Evolutionary conservation across 1,140 invertebrate species (phyloP), one percentile per base, ranked within the genome.

Genomic region (Drosophila jambulina): DNA sequence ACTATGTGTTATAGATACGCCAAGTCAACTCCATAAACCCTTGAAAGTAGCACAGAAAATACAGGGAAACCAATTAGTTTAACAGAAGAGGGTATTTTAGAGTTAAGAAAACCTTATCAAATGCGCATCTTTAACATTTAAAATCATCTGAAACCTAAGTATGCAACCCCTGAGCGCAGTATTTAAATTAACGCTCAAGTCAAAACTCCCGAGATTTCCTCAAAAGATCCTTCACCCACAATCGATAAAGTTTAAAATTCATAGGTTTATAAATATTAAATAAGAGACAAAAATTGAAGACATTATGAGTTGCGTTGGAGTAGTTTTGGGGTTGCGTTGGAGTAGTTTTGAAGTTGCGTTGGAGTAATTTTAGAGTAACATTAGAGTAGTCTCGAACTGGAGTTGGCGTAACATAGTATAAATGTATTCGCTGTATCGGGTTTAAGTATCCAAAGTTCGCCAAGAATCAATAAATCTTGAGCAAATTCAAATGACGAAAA

Each of bases 1-100:
- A 19, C 29, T 19, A 61, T 34, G 58, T 34, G 49, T 15, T 53
- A 38, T 36, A 15, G 45, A 36, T 48, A 36, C 32, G 49, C 17
- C 27, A 51, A 51, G 49, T 51, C n/a, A 53, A n/a, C 17, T 4
- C 13, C 29, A 54, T 23, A 23, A 36, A 17, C 32, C 13, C 32
- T 23, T 23, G 0, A 34, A 51, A 19, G 1, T 15, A 15, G 12
- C 4, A 21, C 27, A 19, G 19, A 34, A 34, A 53, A 0, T 2
- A 13, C 12, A 19, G n/a, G 9, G 2, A 42, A n/a, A 19, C 0
- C n/a, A 19, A 42, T 42, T 43, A 12, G 4, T 12, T 21, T 43
- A 19, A 43, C 4, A 32, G 12, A 27, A 21, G 29, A 53, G 12
- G 21, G n/a, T 32, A 32, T 51, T 13, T 13, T 6, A 5, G 17